Evolutionary conservation across 1,140 invertebrate species (phyloP).

Genomic region (Drosophila nigromelanica): DNA sequence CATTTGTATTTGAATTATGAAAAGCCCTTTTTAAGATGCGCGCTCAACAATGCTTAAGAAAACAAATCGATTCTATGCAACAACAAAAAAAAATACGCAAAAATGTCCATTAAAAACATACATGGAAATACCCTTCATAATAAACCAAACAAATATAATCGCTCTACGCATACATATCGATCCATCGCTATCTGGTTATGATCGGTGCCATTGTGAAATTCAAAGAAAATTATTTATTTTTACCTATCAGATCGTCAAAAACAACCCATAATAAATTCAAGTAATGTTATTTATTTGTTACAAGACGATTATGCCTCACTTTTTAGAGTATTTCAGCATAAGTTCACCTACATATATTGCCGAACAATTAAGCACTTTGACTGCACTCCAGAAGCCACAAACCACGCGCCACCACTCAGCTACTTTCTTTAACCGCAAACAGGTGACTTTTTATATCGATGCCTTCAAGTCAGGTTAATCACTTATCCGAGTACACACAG

Average conservation of each 20-base stretch:
- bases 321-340: constrained; percentile 5
- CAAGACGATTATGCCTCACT: too few species aligned
- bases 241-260: too few species aligned
- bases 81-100: not conserved
- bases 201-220: too few species aligned
- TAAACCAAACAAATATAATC: not conserved
- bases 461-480: constrained; percentile 7
- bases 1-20: constrained; percentile 9
- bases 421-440: constrained; percentile 66
- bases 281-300: too few species aligned
- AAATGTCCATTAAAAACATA: not conserved
- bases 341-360: not conserved
- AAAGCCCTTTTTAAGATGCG: constrained; percentile 21
- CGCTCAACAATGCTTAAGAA: constrained; percentile 18
- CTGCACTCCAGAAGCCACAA: constrained; percentile 38
- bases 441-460: constrained; percentile 8
- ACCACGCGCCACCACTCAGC: constrained; percentile 55
- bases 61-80: constrained; percentile 25
- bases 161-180: too few species aligned
- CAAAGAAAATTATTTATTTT: too few species aligned
- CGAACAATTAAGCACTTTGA: constrained; percentile 30
- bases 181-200: too few species aligned
- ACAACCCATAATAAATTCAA: too few species aligned
- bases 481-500: constrained; percentile 26
- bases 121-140: constrained; percentile 3